Base-by-base conservation (phyloP, 2,888 invertebrate genomes). In the Nesidiocoris tenuis region DNA sequence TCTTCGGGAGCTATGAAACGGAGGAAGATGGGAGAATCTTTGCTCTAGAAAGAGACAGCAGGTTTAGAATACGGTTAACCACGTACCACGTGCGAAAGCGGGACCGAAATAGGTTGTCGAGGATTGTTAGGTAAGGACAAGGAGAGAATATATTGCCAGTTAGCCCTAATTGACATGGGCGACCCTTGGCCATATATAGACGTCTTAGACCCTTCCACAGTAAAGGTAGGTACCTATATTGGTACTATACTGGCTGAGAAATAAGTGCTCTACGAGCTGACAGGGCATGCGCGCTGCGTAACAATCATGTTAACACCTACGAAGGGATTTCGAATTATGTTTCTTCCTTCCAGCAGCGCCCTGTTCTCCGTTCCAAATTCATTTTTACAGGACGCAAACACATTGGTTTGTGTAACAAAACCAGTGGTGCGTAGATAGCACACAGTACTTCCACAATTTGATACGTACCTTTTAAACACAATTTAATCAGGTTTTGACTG, bases 291-390 rank as follows among this genome's bases (percentile, higher is more conserved):
- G 54, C 25, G 67, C 66, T 74, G 67, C 23, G 56, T 16, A 56
- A 72, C 77, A 77, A 77, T 77, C 72, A 77, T 77, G 77, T 77
- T 77, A 72, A 77, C 77, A 77, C 77, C 77, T 77, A 66, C 59
- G 24, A 39, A 3, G 39, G 39, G 39, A 39, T 39, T 39, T 39
- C 3, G 12, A 39, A 39, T 39, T 39, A 12, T 39, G n/a, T 39
- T 39, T 39, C 39, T 39, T 39, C 39, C 39, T 7, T 39, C 39
- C 39, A n/a, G n/a, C n/a, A n/a, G n/a, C n/a, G n/a, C n/a, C n/a
- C n/a, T n/a, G n/a, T n/a, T n/a, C n/a, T n/a, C n/a, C n/a, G n/a
- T n/a, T n/a, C n/a, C n/a, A n/a, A n/a, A n/a, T n/a, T n/a, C n/a
- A n/a, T n/a, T n/a, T n/a, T n/a, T n/a, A n/a, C n/a, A n/a, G n/a